Conservation (phyloP, 2,888 invertebrate species). For the Amblyjoppa proteus region DNA sequence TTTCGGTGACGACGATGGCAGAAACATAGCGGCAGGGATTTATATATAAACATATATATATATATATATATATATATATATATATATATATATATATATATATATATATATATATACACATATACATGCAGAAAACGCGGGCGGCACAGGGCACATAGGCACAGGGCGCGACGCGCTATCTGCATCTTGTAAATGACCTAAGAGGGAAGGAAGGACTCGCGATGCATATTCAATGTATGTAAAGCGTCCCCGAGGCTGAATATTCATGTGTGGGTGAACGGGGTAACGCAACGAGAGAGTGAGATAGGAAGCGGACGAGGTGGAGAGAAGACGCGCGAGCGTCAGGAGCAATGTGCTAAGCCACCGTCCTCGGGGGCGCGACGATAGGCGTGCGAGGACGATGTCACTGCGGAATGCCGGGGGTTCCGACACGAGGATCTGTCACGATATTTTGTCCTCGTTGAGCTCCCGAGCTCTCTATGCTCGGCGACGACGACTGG, state of each 20-base stretch:
- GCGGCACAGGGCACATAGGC: slow-evolving; percentile 56
- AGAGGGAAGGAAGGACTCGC: slow-evolving; percentile 83
- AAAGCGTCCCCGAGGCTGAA: slow-evolving; percentile 81
- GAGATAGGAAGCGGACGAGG: slow-evolving; percentile 12
- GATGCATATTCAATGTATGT: slow-evolving; percentile 84
- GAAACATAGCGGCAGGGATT: slow-evolving; percentile 1
- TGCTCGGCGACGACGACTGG: slow-evolving; percentile 4
- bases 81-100: slow-evolving; percentile 8
- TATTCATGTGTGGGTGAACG: slow-evolving; percentile 83
- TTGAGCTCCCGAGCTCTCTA: slow-evolving; percentile 37
- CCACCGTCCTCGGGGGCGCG: slow-evolving; percentile 66
- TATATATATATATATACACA: background rate
- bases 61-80: background rate
- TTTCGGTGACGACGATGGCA: slow-evolving; percentile 28
- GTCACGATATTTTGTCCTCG: slow-evolving; percentile 68
- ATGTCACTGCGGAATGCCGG: slow-evolving; percentile 52
- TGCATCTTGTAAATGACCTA: slow-evolving; percentile 84
- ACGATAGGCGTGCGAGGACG: slow-evolving; percentile 61
- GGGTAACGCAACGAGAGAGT: slow-evolving; percentile 70
- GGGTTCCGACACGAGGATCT: slow-evolving; percentile 60
- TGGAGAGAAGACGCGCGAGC: slow-evolving; percentile 39
- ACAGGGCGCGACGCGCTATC: slow-evolving; percentile 77
- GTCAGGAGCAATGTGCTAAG: slow-evolving; percentile 80
- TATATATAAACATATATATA: background rate
- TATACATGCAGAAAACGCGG: slow-evolving; percentile 37